A percentile compares a stretch with the other conserved stretches of the same genome.
phyloP scores from a whole-genome alignment of 1,140 invertebrate species.

The Carposina sasakii region DNA sequence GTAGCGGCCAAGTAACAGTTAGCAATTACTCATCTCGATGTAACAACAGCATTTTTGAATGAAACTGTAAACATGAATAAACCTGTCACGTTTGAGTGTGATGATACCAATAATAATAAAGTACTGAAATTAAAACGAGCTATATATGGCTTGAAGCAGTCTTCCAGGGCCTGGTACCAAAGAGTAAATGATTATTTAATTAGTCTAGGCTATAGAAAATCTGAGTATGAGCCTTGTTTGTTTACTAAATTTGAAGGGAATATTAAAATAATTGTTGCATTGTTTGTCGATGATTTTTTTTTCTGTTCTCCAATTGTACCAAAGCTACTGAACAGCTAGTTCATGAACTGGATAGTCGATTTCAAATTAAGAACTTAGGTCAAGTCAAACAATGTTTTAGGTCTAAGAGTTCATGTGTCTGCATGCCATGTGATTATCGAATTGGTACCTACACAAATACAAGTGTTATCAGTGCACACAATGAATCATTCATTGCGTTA shows the following conservation, averaged over 20 bases:
- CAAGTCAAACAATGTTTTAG: no score
- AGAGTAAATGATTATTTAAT: background rate
- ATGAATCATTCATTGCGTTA: no score
- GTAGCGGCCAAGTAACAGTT: background rate
- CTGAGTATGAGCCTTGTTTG: background rate
- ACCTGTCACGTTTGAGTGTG: background rate
- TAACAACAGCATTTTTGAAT: background rate
- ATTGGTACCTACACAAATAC: no score
- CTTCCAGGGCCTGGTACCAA: slow-evolving; percentile 1
- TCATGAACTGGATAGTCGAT: no score
- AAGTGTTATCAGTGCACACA: no score
- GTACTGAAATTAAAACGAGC: background rate
- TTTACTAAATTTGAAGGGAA: background rate
- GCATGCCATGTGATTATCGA: no score
- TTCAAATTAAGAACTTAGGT: no score
- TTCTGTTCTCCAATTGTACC: background rate
- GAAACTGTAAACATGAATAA: background rate
- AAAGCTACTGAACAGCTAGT: background rate
- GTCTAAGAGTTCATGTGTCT: no score
- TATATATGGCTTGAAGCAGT: background rate
- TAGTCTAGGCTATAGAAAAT: background rate
- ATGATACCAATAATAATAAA: background rate
- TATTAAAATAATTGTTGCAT: background rate
- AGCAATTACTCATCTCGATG: background rate
- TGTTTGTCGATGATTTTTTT: background rate